These are phyloP conservation scores for Mizuhopecten yessoensis DNA, from an alignment of 1,140 invertebrate species.

Conservation along the genomic window DNA sequence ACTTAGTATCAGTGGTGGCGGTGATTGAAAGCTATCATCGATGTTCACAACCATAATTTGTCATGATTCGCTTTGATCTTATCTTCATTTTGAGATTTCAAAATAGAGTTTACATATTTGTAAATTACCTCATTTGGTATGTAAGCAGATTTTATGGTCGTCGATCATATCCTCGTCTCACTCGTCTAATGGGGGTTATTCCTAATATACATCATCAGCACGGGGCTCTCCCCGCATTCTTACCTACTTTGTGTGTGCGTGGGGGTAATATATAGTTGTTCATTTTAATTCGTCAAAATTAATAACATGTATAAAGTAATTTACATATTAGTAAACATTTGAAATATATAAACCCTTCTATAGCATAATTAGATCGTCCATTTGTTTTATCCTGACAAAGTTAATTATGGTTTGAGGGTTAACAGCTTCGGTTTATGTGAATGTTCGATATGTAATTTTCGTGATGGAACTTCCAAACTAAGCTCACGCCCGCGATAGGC, in stretches of 20 bases:
- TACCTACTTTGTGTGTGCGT: constrained; percentile 8
- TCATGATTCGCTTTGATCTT: constrained; percentile 8
- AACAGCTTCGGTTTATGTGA: not conserved
- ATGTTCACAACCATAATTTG: not conserved
- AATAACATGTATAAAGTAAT: not conserved
- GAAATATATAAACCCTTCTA: not conserved
- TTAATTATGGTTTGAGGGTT: not conserved
- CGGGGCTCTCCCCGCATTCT: no score
- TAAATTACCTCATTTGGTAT: constrained; percentile 8
- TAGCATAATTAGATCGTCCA: not conserved
- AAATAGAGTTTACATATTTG: not conserved
- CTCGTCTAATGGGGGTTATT: not conserved
- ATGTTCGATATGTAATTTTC: no score
- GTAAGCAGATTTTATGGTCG: not conserved
- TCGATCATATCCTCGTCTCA: not conserved
- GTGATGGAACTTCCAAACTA: no score
- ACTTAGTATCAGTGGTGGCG: not conserved
- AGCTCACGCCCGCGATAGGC: no score
- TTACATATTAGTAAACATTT: constrained; percentile 21
- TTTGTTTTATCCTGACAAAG: not conserved
- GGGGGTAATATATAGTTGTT: not conserved
- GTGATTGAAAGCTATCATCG: not conserved
- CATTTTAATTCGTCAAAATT: not conserved
- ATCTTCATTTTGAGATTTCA: not conserved
- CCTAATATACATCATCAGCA: no score